Base-by-base conservation (phyloP, 2,797 vertebrate genomes). In the Typhlichthys eigenmanni region DNA sequence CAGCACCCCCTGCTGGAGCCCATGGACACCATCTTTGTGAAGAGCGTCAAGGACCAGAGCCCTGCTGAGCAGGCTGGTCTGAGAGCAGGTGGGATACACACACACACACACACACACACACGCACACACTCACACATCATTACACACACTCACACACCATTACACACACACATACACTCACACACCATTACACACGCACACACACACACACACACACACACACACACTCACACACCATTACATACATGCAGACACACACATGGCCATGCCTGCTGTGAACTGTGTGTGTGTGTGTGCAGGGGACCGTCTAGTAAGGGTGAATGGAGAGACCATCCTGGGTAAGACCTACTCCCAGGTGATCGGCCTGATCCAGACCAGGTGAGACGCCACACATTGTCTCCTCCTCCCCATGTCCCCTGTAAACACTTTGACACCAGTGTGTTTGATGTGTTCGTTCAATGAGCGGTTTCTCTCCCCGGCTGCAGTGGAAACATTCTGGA, bases 11-110 rank as follows among this genome's bases (percentile, higher is more conserved):
- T 88, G 34, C 82, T 96, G 90, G 96, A 99, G 90, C 96, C 97
- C 51, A 94, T 98, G 95, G 97, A 99, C 79, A 99, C 97, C 77
- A 98, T 99, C 80, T 99, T 99, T 62, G 97, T 99, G 66, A 99
- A 99, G 90, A 95, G 89, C 51, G 95, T 99, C 75, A 93, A 93
- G 87, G 96, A 95, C 54, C 92, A 90, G 0, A 94, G 97, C 47
- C 95, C 97, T 0, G 97, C 97, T 0, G 93, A 98, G 24, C 89
- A 87, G 78, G 96, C 96, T 1, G 96, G 97, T 66, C 92, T 99
- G 43, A 93, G 93, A 68, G 95, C 94, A 74, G 97, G 96, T 98
- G 89, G 72, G 88, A 62, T 0, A 66, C 34, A 58, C 49, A 14
- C 62, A 32, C 6, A 53, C 3, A 11, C 14, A 59, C 38, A 54